A percentile compares a stretch with the other conserved stretches of the same genome.
These are phyloP conservation scores for Pyrrhia umbra DNA, from an alignment of 2,888 invertebrate genomes.

Conservation along the genomic window DNA sequence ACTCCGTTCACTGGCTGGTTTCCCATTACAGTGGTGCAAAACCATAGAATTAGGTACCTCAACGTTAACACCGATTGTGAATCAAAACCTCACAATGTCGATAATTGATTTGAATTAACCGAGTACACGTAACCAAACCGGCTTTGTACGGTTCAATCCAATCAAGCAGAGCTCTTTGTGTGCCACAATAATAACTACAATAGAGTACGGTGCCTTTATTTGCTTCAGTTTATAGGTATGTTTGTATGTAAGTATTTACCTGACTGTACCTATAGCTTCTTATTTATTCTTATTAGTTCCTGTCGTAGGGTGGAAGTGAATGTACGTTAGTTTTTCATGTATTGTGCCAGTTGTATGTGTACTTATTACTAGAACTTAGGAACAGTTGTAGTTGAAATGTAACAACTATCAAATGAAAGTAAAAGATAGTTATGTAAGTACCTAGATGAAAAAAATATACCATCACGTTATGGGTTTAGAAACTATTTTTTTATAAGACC, in stretches of 20 bases:
- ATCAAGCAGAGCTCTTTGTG: constrained; percentile 48
- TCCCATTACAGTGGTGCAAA: constrained; percentile 4
- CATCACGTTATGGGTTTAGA: no score
- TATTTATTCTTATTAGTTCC: constrained; percentile 36
- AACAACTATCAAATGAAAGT: no score
- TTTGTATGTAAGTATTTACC: constrained; percentile 19
- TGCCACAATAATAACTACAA: constrained; percentile 47
- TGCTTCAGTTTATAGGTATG: constrained; percentile 28
- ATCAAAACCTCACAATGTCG: constrained; percentile 36
- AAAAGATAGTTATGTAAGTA: no score
- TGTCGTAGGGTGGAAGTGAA: constrained; percentile 19
- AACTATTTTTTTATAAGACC: no score
- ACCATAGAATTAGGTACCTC: constrained; percentile 11
- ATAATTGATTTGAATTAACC: constrained; percentile 56
- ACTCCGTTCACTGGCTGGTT: neutral
- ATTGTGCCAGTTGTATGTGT: no score
- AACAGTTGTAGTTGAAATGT: no score
- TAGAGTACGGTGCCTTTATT: constrained; percentile 36
- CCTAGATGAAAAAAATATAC: no score
- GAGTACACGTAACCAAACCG: constrained; percentile 29
- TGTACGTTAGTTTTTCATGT: constrained; percentile 2
- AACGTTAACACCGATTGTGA: constrained; percentile 32
- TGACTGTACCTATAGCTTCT: constrained; percentile 30
- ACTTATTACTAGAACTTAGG: no score
- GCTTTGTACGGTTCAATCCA: constrained; percentile 53